Base-by-base conservation (phyloP, 2,888 invertebrate genomes). In the Coelinius sp. region DNA sequence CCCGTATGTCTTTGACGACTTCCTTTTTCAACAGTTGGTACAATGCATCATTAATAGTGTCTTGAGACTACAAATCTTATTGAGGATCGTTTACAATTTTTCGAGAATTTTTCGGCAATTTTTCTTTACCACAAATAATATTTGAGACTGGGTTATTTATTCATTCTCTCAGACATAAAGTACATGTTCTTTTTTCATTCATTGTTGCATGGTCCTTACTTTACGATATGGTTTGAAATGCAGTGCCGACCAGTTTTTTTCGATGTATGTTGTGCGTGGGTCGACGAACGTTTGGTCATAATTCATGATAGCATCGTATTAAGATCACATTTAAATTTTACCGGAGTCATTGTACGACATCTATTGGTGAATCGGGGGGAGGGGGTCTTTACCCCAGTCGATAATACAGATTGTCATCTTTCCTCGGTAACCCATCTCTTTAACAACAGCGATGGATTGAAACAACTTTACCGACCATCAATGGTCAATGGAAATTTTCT, bases 231-330 rank as follows among this genome's bases (percentile, higher is more conserved):
- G 44, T 66, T 27, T 56, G 20, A 31, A 44, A 66, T 53, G 22
- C 70, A 74, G 56, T 56, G 27, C 53, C 82, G 81, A 84, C 83
- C 82, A 84, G 84, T 85, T 85, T 82, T 82, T 78, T 79, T 79
- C 27, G 70, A 53, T 68, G 68, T 68, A 69, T 27, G 53, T 64
- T 52, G 62, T 72, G 78, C 76, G 73, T 83, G 81, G 84, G 84
- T 84, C 84, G 84, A 81, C 81, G 84, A 81, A 84, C 84, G 82
- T 79, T 80, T 77, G 80, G 80, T 83, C 81, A 80, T 84, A 83
- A 84, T 78, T 84, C 82, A 80, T 65, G 69, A 62, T 56, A 56
- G 46, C 25, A 49, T 27, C 31, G 27, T 56, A 56, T 56, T 56
- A 27, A 56, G 56, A 35, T 35, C 20, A 20, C 31, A 31, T 35